These are phyloP conservation scores for Lophius americanus DNA, from an alignment of 2,797 vertebrate genomes.

Conservation along the genomic window DNA sequence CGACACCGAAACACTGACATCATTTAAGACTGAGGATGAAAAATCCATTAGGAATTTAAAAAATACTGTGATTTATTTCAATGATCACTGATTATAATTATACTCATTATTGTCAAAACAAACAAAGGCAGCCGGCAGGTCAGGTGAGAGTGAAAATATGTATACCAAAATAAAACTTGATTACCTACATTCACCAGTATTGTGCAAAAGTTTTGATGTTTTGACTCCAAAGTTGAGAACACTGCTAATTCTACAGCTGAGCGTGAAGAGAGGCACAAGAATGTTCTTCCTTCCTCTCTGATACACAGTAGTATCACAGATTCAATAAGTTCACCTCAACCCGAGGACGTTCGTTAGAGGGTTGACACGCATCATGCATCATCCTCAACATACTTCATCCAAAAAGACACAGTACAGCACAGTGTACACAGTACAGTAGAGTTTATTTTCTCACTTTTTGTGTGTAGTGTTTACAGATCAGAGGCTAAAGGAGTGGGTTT, in stretches of 20 bases:
- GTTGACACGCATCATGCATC: not conserved
- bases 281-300: conserved; percentile 1
- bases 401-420: not conserved
- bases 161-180: not conserved
- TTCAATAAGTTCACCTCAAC: too few species aligned
- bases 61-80: too few species aligned
- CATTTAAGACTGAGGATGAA: not conserved
- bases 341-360: too few species aligned
- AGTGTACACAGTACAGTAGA: not conserved
- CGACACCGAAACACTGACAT: not conserved
- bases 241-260: not conserved
- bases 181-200: too few species aligned
- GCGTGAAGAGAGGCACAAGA: not conserved
- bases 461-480: not conserved
- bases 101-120: too few species aligned
- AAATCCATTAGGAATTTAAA: too few species aligned
- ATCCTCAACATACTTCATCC: not conserved
- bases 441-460: not conserved
- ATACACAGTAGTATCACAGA: not conserved
- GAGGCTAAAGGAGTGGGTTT: not conserved
- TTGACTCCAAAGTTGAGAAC: conserved; percentile 2
- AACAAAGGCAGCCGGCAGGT: too few species aligned
- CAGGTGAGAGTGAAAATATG: too few species aligned
- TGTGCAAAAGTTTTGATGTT: too few species aligned
- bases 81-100: too few species aligned